Evolutionary conservation across 1,140 invertebrate species (phyloP).

Genomic region (Coenobita brevimanus): DNA sequence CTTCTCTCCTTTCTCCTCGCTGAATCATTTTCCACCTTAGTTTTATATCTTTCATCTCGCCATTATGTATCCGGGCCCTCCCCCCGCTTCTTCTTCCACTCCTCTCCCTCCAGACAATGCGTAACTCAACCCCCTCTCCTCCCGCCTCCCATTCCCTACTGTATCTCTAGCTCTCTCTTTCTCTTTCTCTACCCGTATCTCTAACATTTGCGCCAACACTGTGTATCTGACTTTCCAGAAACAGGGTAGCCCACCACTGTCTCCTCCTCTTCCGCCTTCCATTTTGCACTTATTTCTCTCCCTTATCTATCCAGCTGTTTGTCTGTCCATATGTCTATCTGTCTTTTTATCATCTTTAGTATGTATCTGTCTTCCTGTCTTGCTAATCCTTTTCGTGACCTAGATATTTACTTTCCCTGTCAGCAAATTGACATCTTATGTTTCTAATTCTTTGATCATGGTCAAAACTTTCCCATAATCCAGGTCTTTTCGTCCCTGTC

Average conservation of each 20-base stretch:
- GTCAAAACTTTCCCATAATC: no score
- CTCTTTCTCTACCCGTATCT: slow-evolving; percentile 7
- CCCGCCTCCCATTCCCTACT: not conserved
- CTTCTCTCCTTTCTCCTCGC: not conserved
- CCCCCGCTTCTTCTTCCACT: not conserved
- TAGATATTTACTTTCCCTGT: no score
- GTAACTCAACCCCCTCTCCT: not conserved
- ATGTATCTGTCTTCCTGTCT: no score
- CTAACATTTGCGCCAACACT: not conserved
- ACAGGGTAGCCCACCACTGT: not conserved
- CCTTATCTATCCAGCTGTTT: not conserved
- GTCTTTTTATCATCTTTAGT: no score
- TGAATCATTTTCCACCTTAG: not conserved
- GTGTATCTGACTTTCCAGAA: not conserved
- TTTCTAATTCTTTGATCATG: no score
- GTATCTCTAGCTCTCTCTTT: not conserved
- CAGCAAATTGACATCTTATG: no score
- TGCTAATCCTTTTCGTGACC: no score
- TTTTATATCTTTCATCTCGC: not conserved
- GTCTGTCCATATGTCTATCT: not conserved
- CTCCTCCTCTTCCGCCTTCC: not conserved
- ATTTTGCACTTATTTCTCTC: not conserved
- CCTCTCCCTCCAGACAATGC: not conserved
- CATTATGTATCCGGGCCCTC: not conserved
- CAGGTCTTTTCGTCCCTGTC: no score